Evolutionary conservation across 2,888 invertebrate genomes (phyloP).

Genomic region (Eupsilia transversa): DNA sequence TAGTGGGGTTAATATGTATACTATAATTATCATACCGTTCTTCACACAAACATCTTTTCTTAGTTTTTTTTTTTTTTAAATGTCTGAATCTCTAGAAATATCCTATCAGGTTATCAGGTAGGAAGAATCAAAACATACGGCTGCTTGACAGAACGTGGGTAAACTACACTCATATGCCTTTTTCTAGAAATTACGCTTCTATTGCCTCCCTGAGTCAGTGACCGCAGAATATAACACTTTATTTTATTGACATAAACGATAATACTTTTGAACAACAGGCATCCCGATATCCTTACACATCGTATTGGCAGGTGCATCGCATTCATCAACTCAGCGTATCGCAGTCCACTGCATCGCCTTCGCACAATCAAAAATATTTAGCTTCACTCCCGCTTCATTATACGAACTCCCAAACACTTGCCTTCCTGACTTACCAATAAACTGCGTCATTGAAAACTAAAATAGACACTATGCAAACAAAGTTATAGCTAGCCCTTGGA

Average conservation of each 20-base stretch:
- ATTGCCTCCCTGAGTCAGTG: background rate
- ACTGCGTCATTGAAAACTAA: constrained; percentile 64
- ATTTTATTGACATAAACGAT: background rate
- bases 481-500: constrained; percentile 31
- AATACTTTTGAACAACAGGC: background rate
- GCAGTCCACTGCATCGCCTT: background rate
- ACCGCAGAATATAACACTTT: background rate
- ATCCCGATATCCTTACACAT: background rate
- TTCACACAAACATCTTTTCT: too few relatives aligned
- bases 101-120: background rate
- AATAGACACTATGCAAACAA: constrained; percentile 62
- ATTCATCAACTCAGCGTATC: too few relatives aligned
- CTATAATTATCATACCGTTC: too few relatives aligned
- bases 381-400: constrained; percentile 7
- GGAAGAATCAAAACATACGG: background rate
- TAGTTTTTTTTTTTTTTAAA: too few relatives aligned
- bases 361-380: background rate
- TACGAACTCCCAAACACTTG: constrained; percentile 52
- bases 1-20: too few relatives aligned
- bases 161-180: background rate
- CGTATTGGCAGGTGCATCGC: background rate
- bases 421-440: constrained; percentile 40
- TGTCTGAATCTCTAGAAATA: background rate
- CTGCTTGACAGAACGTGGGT: background rate
- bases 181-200: background rate